Evolutionary conservation across 2,888 invertebrate genomes (phyloP).

Genomic region (Stenichneumon culpator): DNA sequence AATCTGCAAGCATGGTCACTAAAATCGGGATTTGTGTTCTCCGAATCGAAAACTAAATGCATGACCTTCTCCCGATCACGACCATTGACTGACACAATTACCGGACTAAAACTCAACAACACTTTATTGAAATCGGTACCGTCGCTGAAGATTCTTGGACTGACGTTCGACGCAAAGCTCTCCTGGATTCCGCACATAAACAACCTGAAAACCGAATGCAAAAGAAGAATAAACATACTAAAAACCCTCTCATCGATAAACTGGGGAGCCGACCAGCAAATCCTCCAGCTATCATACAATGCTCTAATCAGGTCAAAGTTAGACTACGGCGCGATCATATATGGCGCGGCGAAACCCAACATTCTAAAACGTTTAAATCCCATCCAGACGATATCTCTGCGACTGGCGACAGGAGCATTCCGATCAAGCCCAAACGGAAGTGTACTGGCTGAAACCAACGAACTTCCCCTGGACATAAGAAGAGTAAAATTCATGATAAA

Average conservation of each 20-base stretch:
- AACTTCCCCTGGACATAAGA: too few species aligned
- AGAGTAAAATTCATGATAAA: too few species aligned
- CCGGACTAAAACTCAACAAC: not conserved
- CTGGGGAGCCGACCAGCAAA: slow-evolving; percentile 40
- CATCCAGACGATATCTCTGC: too few species aligned
- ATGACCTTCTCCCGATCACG: slow-evolving; percentile 39
- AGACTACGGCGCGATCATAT: slow-evolving; percentile 51
- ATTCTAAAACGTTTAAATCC: too few species aligned
- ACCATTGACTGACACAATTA: not conserved
- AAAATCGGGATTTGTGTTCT: slow-evolving; percentile 44
- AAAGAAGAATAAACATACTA: slow-evolving; percentile 26
- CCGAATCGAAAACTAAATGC: slow-evolving; percentile 47
- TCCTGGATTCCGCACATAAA: slow-evolving; percentile 38
- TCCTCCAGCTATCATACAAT: slow-evolving; percentile 27
- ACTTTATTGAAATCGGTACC: not conserved
- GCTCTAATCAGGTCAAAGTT: slow-evolving; percentile 44
- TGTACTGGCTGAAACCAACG: too few species aligned
- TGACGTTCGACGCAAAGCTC: slow-evolving; percentile 40
- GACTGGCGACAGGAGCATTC: too few species aligned
- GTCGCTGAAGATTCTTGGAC: slow-evolving; percentile 30
- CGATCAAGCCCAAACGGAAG: too few species aligned
- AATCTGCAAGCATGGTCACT: slow-evolving; percentile 37
- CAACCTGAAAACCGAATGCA: slow-evolving; percentile 8
- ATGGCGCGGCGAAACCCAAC: too few species aligned
- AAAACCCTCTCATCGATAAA: slow-evolving; percentile 25